Conservation (phyloP, 2,797 vertebrate genomes). For the Myoxocephalus aenaeus region DNA sequence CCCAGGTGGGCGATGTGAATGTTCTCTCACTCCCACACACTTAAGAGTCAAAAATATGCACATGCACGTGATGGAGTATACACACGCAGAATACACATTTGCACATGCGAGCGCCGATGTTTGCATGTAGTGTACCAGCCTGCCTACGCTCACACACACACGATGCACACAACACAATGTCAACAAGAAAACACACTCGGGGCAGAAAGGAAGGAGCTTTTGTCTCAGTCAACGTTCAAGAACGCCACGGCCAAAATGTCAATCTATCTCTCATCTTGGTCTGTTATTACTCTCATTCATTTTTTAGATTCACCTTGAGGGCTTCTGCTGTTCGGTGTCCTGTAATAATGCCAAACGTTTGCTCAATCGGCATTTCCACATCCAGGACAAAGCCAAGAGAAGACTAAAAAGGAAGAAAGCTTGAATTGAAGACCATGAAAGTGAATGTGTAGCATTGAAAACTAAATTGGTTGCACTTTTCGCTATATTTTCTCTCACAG, state of each 20-base stretch:
- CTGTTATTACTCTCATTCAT: conserved; percentile 39
- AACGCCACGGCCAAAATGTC: conserved; percentile 32
- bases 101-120: conserved; percentile 37
- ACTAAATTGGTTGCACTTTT: conserved; percentile 15
- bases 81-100: conserved; percentile 18
- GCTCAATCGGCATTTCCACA: conserved; percentile 16
- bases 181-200: conserved; percentile 7
- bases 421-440: conserved; percentile 30
- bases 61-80: conserved; percentile 48
- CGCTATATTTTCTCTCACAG: neutral
- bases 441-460: conserved; percentile 15
- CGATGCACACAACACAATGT: neutral
- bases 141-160: neutral
- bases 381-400: conserved; percentile 9
- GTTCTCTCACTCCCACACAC: conserved; percentile 75
- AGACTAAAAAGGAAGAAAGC: conserved; percentile 16
- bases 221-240: conserved; percentile 32
- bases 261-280: conserved; percentile 39
- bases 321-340: conserved; percentile 37
- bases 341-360: conserved; percentile 30
- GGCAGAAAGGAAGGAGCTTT: neutral
- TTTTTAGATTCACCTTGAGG: conserved; percentile 43
- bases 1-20: conserved; percentile 75
- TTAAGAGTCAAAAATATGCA: conserved; percentile 69
- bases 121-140: conserved; percentile 19